Evolutionary conservation across 2,113 vertebrate genomes (phyloP).

Genomic region (Coracopsis vasa): DNA sequence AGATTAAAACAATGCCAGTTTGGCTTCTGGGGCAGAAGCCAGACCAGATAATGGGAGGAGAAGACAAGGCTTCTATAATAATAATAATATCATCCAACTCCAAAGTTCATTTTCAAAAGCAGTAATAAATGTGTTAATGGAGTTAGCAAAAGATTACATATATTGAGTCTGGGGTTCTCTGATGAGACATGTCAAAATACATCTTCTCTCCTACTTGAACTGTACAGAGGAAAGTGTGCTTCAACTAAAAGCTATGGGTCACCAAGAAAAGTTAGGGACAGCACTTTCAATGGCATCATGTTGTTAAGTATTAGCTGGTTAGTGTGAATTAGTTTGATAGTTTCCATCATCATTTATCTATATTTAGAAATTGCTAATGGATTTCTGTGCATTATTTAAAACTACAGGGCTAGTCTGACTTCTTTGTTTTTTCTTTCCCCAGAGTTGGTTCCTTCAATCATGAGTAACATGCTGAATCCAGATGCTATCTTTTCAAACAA

Average conservation of each 20-base stretch:
- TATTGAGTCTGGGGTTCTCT: not conserved
- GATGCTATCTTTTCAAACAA: constrained; percentile 98
- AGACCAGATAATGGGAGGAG: not conserved
- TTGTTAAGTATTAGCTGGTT: not conserved
- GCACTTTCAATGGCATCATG: not conserved
- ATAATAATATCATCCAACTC: not conserved
- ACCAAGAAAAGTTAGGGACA: not conserved
- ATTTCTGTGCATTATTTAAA: not conserved
- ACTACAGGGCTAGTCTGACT: not conserved
- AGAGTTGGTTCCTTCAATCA: constrained; percentile 84
- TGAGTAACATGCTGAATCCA: constrained; percentile 85
- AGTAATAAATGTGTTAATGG: not conserved
- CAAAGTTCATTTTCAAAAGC: not conserved
- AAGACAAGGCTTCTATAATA: not conserved
- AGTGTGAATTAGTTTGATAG: not conserved
- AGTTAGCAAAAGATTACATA: not conserved
- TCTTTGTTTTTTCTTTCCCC: not conserved
- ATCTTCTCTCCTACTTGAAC: not conserved
- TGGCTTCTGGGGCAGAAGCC: not conserved
- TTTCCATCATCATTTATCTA: not conserved
- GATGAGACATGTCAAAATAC: not conserved
- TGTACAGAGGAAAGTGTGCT: not conserved
- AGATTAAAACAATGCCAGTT: not conserved
- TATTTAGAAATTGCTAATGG: not conserved
- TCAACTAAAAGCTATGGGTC: not conserved